Percentiles rank a stretch among this genome's conserved stretches.
Evolutionary conservation across 2,797 vertebrate species (phyloP).

Genomic region (Hoplostethus mediterraneus): DNA sequence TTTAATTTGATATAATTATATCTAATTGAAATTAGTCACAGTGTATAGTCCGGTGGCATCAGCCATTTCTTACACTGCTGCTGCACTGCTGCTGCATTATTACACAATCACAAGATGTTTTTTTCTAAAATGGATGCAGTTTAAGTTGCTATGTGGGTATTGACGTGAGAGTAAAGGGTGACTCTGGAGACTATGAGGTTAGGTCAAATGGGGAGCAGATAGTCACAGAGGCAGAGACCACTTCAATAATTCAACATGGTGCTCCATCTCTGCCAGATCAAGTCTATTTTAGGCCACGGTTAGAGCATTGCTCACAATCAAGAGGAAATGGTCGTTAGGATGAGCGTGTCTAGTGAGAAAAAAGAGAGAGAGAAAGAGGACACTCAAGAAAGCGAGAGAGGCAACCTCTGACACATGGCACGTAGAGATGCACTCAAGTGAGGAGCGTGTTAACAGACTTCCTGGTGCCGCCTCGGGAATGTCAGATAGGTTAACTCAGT

Average conservation of each 20-base stretch:
- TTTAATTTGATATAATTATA: constrained; percentile 76
- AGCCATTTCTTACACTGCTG: constrained; percentile 49
- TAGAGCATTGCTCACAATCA: constrained; percentile 49
- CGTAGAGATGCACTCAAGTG: not conserved
- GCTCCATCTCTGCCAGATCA: constrained; percentile 70
- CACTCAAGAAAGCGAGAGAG: constrained; percentile 1
- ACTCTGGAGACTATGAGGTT: constrained; percentile 46
- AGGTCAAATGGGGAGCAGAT: constrained; percentile 61
- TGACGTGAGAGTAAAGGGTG: constrained; percentile 51
- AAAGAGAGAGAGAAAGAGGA: constrained; percentile 13
- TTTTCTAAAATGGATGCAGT: constrained; percentile 38
- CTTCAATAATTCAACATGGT: constrained; percentile 78
- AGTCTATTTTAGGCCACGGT: constrained; percentile 74
- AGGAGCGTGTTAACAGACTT: not conserved
- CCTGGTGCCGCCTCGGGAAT: not conserved
- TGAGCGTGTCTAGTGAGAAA: constrained; percentile 18
- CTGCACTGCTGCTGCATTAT: constrained; percentile 7
- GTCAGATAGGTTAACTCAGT: not conserved
- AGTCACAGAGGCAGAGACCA: constrained; percentile 36
- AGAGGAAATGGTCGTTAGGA: constrained; percentile 29
- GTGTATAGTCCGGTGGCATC: constrained; percentile 54
- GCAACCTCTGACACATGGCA: not conserved
- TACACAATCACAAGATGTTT: constrained; percentile 40
- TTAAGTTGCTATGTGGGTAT: constrained; percentile 6
- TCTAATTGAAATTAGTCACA: constrained; percentile 78